A percentile compares a stretch with the other conserved stretches of the same genome.
phyloP scores from a whole-genome alignment of 2,113 vertebrate species.

The Nothoprocta pentlandii region DNA sequence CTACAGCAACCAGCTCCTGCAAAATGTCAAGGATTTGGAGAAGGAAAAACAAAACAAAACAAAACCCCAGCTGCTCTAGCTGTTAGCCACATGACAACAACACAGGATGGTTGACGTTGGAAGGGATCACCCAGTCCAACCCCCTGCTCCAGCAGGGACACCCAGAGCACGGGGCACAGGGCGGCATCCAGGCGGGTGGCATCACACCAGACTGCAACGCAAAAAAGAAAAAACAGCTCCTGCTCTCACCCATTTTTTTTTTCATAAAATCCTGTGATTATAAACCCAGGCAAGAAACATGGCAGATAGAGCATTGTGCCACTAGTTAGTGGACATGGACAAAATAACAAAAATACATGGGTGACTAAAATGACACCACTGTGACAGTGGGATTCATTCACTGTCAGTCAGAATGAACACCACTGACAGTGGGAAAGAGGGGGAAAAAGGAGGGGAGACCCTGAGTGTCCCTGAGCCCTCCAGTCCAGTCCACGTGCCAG shows the following conservation, averaged over 20 bases:
- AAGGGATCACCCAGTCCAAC: too few relatives aligned
- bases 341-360: not conserved
- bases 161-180: too few relatives aligned
- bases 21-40: not conserved
- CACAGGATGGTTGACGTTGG: too few relatives aligned
- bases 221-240: not conserved
- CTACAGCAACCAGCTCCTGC: not conserved
- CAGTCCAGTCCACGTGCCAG: not conserved
- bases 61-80: not conserved
- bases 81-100: not conserved
- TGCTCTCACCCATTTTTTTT: not conserved
- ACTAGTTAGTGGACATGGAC: not conserved
- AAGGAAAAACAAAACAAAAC: not conserved
- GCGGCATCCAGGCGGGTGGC: too few relatives aligned
- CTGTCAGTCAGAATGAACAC: not conserved
- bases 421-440: not conserved
- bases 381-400: not conserved
- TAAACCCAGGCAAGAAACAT: conserved; percentile 10
- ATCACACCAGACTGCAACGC: too few relatives aligned
- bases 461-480: not conserved
- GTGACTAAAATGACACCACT: not conserved
- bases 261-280: not conserved
- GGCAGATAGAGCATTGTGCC: not conserved
- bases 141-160: too few relatives aligned
- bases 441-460: not conserved